Base-by-base conservation (phyloP, 2,797 vertebrate species). In the Carduelis carduelis region DNA sequence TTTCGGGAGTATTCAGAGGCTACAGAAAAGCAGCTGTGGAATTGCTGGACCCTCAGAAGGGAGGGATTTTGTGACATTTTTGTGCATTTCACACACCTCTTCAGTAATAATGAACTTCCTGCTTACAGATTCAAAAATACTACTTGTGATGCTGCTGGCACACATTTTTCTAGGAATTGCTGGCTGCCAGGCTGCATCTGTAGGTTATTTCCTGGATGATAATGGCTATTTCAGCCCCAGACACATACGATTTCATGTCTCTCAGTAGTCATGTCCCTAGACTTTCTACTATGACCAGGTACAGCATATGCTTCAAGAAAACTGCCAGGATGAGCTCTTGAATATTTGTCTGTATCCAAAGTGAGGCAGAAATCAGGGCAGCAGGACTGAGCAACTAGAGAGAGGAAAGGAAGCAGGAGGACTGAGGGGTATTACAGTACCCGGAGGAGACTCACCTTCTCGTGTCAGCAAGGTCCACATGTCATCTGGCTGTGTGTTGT, bases 391-490 rank as follows among this genome's bases (percentile, higher is more conserved):
- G 14, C 15, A 20, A 49, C 7, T 22, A 4, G 3, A 47, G 43
- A 37, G 43, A 61, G 22, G 39, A 34, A n/a, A 77, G 52, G 22
- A 46, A 35, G 47, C 68, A 81, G 55, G 19, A 83, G 27, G 41
- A 81, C 20, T n/a, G 19, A 21, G 41, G 18, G 22, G 11, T 32
- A 32, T 15, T 12, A 5, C 6, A 56, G 24, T 3, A 39, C 59
- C 21, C 22, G 8, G 0, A 76, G 43, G 19, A 83, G 49, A 22
- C 98, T 96, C 95, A 99, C 99, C 99, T 72, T 99, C 98, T 41
- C 98, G 98, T 19, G 98, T 99, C 77, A 99, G 95, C 87, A 99
- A 98, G 66, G 97, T 99, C 99, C 99, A 99, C 97, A 98, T 96
- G 92, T 99, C 98, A 35, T 99, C 99, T 0, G 99, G 98, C 93